Evolutionary conservation across 2,113 vertebrate species (phyloP).

Genomic region (Platichthys stellatus): DNA sequence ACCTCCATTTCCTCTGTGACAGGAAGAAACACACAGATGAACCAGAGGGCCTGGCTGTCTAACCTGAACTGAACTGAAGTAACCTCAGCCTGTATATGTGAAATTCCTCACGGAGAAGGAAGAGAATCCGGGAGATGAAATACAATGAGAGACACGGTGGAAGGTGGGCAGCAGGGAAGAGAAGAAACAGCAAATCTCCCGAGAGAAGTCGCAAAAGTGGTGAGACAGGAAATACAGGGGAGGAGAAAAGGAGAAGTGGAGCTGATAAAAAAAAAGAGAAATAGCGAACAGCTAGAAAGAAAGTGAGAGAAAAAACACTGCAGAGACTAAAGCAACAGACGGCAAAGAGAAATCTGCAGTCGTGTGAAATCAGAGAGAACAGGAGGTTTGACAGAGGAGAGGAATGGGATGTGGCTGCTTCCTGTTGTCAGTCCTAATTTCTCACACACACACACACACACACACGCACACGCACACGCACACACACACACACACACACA

Average conservation of each 20-base stretch:
- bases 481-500: neutral
- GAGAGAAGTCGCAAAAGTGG: constrained; percentile 10
- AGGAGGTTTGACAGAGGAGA: constrained; percentile 33
- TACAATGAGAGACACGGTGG: neutral
- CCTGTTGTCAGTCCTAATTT: constrained; percentile 58
- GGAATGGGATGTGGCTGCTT: constrained; percentile 50
- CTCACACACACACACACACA: neutral
- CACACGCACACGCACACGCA: constrained; percentile 15
- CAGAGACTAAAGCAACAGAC: constrained; percentile 47
- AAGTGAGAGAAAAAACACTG: constrained; percentile 20
- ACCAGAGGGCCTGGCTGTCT: constrained; percentile 5
- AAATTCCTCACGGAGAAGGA: constrained; percentile 11
- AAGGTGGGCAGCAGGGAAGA: neutral
- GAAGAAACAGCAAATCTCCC: neutral
- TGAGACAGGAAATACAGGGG: constrained; percentile 17
- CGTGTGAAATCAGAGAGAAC: constrained; percentile 27
- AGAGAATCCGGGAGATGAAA: constrained; percentile 4
- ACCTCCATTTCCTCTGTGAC: neutral
- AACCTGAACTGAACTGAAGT: constrained; percentile 20
- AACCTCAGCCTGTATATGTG: neutral
- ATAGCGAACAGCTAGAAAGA: constrained; percentile 14
- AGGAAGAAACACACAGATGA: constrained; percentile 13
- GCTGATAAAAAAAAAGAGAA: neutral
- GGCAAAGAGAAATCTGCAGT: constrained; percentile 45
- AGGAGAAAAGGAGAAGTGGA: neutral